These are phyloP conservation scores for Helicorthomorpha holstii DNA, from an alignment of 1,140 invertebrate genomes.

Conservation along the genomic window DNA sequence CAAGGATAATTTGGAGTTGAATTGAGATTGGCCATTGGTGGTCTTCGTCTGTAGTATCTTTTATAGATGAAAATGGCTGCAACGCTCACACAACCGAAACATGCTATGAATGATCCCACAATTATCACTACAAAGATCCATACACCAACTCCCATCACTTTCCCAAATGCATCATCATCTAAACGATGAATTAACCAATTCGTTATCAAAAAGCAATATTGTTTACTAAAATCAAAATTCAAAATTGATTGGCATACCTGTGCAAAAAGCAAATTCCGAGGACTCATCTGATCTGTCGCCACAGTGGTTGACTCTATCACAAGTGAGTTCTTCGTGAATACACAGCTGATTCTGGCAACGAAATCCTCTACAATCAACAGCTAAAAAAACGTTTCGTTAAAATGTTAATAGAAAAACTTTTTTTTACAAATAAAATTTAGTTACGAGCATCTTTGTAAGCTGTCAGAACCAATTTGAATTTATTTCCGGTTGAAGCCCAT, in stretches of 20 bases:
- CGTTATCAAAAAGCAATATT: not conserved
- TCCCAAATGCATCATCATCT: constrained; percentile 48
- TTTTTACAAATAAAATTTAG: not conserved
- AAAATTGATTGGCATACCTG: constrained; percentile 37
- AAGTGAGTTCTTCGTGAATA: constrained; percentile 69
- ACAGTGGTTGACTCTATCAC: constrained; percentile 80
- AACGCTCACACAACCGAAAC: constrained; percentile 42
- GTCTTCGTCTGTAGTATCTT: constrained; percentile 24
- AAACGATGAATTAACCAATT: constrained; percentile 14
- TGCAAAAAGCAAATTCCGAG: constrained; percentile 54
- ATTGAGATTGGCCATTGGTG: constrained; percentile 7
- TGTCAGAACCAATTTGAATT: constrained; percentile 82
- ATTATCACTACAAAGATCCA: constrained; percentile 53
- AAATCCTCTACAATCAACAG: constrained; percentile 72
- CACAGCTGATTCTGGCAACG: constrained; percentile 72
- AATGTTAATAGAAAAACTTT: not conserved
- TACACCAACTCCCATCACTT: constrained; percentile 51
- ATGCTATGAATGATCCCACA: constrained; percentile 43
- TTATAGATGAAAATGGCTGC: constrained; percentile 54
- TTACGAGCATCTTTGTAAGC: constrained; percentile 64
- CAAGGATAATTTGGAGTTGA: constrained; percentile 11
- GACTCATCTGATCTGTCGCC: constrained; percentile 81
- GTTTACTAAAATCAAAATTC: not conserved
- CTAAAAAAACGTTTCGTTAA: constrained; percentile 32
- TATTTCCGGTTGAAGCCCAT: constrained; percentile 76